Conservation (phyloP, 2,113 vertebrate species). For the Rhea americana region DNA sequence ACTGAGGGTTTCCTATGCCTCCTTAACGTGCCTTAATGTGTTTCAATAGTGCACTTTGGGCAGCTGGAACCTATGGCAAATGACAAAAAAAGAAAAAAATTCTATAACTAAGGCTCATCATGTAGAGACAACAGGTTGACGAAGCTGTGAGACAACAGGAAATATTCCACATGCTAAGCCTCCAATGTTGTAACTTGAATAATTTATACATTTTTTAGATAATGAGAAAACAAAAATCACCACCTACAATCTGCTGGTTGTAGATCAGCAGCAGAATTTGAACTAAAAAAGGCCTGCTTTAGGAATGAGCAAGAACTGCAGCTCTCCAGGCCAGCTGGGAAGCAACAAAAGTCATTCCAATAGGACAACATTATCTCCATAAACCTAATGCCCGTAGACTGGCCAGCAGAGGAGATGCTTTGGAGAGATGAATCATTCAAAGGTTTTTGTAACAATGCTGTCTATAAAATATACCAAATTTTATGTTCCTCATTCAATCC, state of each 20-base stretch:
- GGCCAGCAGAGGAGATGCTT: not conserved
- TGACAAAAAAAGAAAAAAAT: not conserved
- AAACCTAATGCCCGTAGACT: not conserved
- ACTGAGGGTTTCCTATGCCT: not conserved
- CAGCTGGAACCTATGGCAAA: not conserved
- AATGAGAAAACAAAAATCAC: not conserved
- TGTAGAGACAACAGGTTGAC: not conserved
- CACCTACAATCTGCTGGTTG: not conserved
- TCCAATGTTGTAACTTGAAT: not conserved
- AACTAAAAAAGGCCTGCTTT: not conserved
- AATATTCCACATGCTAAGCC: not conserved
- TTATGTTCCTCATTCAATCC: not conserved
- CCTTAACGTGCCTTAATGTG: not conserved
- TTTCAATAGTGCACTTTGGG: not conserved
- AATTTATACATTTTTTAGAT: not conserved
- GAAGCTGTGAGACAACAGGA: not conserved
- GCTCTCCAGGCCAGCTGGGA: not conserved
- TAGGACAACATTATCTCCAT: not conserved
- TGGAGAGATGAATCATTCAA: not conserved
- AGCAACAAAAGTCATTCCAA: not conserved
- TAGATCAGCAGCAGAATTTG: not conserved
- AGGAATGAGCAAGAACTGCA: not conserved
- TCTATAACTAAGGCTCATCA: not conserved
- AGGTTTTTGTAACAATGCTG: not conserved
- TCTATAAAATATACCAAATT: fast-evolving